phyloP scores from a whole-genome alignment of 2,888 invertebrate genomes.

The Petrolisthes cinctipes region DNA sequence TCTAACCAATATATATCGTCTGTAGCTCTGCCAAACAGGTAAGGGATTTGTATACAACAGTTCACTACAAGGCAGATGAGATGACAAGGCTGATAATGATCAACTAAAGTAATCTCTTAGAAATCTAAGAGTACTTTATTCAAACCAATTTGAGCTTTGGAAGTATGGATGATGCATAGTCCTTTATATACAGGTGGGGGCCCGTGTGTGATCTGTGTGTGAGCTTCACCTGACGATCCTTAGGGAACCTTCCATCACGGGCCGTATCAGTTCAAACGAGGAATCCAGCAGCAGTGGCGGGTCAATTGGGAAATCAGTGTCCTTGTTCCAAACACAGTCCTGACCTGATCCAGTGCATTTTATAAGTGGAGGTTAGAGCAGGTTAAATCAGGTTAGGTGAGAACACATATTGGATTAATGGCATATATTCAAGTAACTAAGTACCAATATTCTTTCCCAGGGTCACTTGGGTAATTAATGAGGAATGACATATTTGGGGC shows the following conservation, averaged over 20 bases:
- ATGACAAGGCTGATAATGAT: too few relatives aligned
- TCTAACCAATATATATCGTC: too few relatives aligned
- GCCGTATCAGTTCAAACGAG: conserved; percentile 30
- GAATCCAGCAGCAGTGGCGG: conserved; percentile 46
- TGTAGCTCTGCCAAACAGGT: too few relatives aligned
- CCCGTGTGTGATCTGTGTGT: background rate
- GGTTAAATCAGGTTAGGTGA: background rate
- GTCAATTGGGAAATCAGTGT: conserved; percentile 44
- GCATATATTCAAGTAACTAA: too few relatives aligned
- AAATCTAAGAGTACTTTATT: background rate
- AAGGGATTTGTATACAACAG: too few relatives aligned
- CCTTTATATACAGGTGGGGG: background rate
- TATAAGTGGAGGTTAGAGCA: background rate
- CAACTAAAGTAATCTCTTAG: too few relatives aligned
- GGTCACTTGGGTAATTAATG: too few relatives aligned
- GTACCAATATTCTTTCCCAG: too few relatives aligned
- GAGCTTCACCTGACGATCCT: conserved; percentile 51
- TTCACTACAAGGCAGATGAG: too few relatives aligned
- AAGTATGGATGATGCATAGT: background rate
- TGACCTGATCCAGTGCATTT: conserved; percentile 3
- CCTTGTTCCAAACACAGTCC: conserved; percentile 60
- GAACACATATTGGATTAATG: too few relatives aligned
- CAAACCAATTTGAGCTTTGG: background rate
- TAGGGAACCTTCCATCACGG: conserved; percentile 37
- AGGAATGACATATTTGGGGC: too few relatives aligned